A percentile compares a stretch with the other conserved stretches of the same genome.
These are phyloP conservation scores for Fragariocoptes setiger DNA, from an alignment of 1,140 invertebrate genomes.

Conservation along the genomic window DNA sequence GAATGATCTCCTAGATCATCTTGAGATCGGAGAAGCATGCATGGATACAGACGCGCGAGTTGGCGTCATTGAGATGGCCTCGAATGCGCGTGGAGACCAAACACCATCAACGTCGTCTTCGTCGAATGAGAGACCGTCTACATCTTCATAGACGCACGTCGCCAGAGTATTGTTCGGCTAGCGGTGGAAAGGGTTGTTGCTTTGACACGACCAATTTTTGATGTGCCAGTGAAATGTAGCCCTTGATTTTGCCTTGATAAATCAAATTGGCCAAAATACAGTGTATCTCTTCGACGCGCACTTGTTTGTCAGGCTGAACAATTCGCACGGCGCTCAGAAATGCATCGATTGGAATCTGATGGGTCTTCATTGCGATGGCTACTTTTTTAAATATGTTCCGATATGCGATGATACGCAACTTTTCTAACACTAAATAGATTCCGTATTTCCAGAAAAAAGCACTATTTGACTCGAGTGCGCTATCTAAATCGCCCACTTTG, in stretches of 20 bases:
- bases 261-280: conserved; percentile 89
- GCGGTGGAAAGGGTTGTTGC: conserved; percentile 61
- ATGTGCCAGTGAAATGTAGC: conserved; percentile 87
- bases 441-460: conserved; percentile 72
- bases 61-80: no score
- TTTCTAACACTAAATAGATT: conserved; percentile 84
- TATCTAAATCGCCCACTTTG: conserved; percentile 46
- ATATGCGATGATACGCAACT: conserved; percentile 73
- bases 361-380: conserved; percentile 45
- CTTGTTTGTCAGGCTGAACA: conserved; percentile 36
- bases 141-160: no score
- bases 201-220: conserved; percentile 89
- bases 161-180: conserved; percentile 12
- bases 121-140: no score
- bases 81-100: no score
- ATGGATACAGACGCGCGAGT: no score
- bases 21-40: no score
- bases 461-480: conserved; percentile 52
- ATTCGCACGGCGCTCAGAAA: conserved; percentile 44
- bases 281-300: conserved; percentile 68
- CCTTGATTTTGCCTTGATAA: conserved; percentile 42
- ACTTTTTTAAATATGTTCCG: conserved; percentile 89
- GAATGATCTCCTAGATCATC: no score
- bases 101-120: no score
- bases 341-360: conserved; percentile 57